These are phyloP conservation scores for Notothenia rossii DNA, from an alignment of 2,113 vertebrate genomes.

Conservation along the genomic window DNA sequence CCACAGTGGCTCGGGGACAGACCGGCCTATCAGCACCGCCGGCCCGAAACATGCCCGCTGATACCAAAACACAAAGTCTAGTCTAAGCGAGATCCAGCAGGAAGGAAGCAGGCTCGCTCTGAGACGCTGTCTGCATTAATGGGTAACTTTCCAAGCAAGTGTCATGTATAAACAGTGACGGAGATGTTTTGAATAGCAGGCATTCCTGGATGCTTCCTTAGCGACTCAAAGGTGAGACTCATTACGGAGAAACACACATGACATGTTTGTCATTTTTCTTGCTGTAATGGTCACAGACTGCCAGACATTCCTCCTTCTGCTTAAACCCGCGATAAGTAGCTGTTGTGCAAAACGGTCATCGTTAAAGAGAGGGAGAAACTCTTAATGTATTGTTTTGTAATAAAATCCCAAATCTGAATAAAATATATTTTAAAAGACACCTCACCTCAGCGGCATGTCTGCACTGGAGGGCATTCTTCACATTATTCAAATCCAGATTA, in stretches of 20 bases:
- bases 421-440: too few relatives aligned
- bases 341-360: background rate
- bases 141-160: slow-evolving; percentile 19
- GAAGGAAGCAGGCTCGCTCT: slow-evolving; percentile 53
- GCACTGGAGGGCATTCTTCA: slow-evolving; percentile 64
- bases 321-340: slow-evolving; percentile 9
- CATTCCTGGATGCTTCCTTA: slow-evolving; percentile 64
- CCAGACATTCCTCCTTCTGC: slow-evolving; percentile 56
- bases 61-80: slow-evolving; percentile 67
- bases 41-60: slow-evolving; percentile 56
- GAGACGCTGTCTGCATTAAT: slow-evolving; percentile 21
- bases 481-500: slow-evolving; percentile 48
- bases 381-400: too few relatives aligned
- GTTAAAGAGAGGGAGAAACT: background rate
- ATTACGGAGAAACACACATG: slow-evolving; percentile 37
- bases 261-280: slow-evolving; percentile 29
- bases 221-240: slow-evolving; percentile 45
- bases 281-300: slow-evolving; percentile 23
- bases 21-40: slow-evolving; percentile 46
- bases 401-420: too few relatives aligned
- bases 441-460: slow-evolving; percentile 24
- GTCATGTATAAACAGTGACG: slow-evolving; percentile 42
- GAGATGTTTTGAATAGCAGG: slow-evolving; percentile 57
- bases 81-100: slow-evolving; percentile 38
- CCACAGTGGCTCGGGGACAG: slow-evolving; percentile 60